phyloP scores from a whole-genome alignment of 2,113 vertebrate species.

The Tretioscincus oriximinensis region DNA sequence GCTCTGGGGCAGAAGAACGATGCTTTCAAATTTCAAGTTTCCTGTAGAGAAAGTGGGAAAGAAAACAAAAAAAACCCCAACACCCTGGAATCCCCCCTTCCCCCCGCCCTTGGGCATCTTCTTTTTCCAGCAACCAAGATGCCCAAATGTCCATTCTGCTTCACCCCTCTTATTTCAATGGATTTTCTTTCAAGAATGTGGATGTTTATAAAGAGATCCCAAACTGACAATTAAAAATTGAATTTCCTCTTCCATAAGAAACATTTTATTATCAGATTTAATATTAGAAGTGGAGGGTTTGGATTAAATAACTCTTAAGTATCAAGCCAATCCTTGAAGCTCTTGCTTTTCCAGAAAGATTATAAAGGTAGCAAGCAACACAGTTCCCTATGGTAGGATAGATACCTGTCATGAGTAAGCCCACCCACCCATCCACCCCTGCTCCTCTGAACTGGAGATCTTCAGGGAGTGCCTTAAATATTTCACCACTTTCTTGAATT shows the following conservation, averaged over 20 bases:
- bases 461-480: conserved; percentile 19
- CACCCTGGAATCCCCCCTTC: not conserved
- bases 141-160: not conserved
- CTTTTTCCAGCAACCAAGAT: no score
- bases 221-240: not conserved
- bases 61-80: not conserved
- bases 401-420: conserved; percentile 14
- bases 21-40: not conserved
- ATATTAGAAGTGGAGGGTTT: not conserved
- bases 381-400: not conserved
- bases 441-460: conserved; percentile 1
- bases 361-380: not conserved
- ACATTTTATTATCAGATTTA: not conserved
- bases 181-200: not conserved
- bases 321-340: not conserved
- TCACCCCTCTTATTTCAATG: not conserved
- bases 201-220: not conserved
- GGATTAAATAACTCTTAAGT: not conserved
- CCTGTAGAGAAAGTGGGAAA: not conserved
- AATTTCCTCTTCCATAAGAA: not conserved
- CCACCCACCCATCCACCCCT: not conserved
- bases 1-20: not conserved
- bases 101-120: not conserved
- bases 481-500: conserved; percentile 31
- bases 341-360: not conserved